Evolutionary conservation across 1,140 invertebrate genomes (phyloP).

Genomic region (Anthonomus grandis): DNA sequence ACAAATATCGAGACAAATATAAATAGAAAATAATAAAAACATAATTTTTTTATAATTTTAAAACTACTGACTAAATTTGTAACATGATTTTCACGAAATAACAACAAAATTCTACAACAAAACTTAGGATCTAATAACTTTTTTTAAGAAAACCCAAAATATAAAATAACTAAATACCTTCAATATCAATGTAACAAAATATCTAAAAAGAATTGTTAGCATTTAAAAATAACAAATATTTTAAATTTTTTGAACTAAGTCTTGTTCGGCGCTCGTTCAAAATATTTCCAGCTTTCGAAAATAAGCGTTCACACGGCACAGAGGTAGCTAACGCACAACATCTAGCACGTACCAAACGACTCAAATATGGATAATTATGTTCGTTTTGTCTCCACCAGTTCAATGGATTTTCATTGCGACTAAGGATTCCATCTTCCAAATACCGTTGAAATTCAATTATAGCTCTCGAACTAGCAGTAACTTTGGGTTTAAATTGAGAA

Average conservation of each 20-base stretch:
- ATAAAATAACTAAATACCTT: too few relatives aligned
- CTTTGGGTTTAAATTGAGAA: not conserved
- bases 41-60: too few relatives aligned
- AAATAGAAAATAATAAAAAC: too few relatives aligned
- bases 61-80: too few relatives aligned
- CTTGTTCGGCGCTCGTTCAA: conserved; percentile 13
- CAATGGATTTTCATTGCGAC: conserved; percentile 11
- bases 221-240: conserved; percentile 18
- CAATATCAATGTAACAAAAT: too few relatives aligned
- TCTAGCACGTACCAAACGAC: not conserved
- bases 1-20: too few relatives aligned
- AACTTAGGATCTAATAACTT: too few relatives aligned
- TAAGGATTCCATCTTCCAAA: conserved; percentile 13
- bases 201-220: too few relatives aligned
- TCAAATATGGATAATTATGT: conserved; percentile 17
- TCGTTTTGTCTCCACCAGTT: conserved; percentile 19
- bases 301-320: conserved; percentile 20
- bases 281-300: conserved; percentile 22
- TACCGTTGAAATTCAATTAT: conserved; percentile 19
- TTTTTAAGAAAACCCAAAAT: too few relatives aligned
- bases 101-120: too few relatives aligned
- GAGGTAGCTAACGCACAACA: conserved; percentile 23
- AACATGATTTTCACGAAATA: too few relatives aligned
- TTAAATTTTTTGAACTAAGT: conserved; percentile 11
- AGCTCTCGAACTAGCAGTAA: conserved; percentile 1